phyloP scores from a whole-genome alignment of 2,113 vertebrate genomes.

The Corythornis vintsioides region DNA sequence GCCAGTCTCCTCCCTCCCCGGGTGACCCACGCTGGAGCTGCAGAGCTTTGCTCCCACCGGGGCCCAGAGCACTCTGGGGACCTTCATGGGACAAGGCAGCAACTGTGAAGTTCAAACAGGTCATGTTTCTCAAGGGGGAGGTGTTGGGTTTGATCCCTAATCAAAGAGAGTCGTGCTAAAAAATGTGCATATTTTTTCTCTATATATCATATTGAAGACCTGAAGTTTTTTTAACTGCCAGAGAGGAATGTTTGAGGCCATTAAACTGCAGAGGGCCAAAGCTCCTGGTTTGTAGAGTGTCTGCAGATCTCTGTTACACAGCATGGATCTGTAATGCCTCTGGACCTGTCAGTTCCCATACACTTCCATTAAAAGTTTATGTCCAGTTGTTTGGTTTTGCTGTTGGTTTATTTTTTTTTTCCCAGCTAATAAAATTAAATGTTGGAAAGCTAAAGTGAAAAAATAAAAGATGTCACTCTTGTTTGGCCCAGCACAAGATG shows the following conservation, averaged over 20 bases:
- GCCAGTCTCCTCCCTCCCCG: background rate
- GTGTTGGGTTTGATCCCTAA: background rate
- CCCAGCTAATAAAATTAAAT: slow-evolving; percentile 38
- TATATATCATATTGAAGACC: background rate
- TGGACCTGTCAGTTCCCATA: background rate
- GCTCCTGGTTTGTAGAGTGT: background rate
- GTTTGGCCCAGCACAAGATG: background rate
- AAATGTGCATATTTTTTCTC: background rate
- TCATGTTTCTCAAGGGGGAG: background rate
- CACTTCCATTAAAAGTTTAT: slow-evolving; percentile 27
- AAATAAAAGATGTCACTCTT: background rate
- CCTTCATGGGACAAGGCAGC: background rate
- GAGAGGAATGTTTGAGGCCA: background rate
- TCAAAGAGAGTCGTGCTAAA: background rate
- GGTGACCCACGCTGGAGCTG: background rate
- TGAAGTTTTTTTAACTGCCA: background rate
- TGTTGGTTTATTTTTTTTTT: background rate
- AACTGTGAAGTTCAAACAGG: background rate
- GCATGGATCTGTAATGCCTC: background rate
- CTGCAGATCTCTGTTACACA: background rate
- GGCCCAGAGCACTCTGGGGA: background rate
- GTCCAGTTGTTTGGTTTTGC: background rate
- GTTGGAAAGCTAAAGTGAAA: slow-evolving; percentile 9
- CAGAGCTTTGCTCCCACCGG: background rate
- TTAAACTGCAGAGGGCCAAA: background rate